A percentile compares a stretch with the other conserved stretches of the same genome.
Conservation (phyloP, 2,888 invertebrate genomes). For the Acanthosepion lycidas region DNA sequence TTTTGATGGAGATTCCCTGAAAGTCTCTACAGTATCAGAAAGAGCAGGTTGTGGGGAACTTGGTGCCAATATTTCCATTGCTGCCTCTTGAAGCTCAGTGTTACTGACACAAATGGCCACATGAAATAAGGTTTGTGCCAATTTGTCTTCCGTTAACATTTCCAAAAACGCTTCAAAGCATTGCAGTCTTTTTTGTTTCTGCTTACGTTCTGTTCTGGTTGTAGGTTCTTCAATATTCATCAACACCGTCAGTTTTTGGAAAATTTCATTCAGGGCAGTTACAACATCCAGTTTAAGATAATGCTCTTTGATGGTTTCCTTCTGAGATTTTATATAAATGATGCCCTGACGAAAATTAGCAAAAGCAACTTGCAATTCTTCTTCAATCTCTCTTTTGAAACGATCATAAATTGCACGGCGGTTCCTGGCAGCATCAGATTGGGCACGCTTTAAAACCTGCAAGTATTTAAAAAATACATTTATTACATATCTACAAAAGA, state of each 20-base stretch:
- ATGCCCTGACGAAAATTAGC: slow-evolving; percentile 62
- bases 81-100: slow-evolving; percentile 61
- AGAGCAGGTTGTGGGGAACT: background rate
- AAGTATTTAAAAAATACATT: background rate
- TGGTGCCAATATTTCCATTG: slow-evolving; percentile 58
- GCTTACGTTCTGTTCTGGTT: slow-evolving; percentile 48
- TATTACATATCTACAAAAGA: too few relatives aligned
- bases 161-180: slow-evolving; percentile 56
- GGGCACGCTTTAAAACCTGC: slow-evolving; percentile 71
- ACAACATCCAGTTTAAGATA: slow-evolving; percentile 63
- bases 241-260: slow-evolving; percentile 58
- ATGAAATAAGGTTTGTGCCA: slow-evolving; percentile 62
- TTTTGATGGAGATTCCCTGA: slow-evolving; percentile 57
- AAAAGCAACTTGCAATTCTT: slow-evolving; percentile 61
- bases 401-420: slow-evolving; percentile 56
- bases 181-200: slow-evolving; percentile 48
- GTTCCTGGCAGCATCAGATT: slow-evolving; percentile 64
- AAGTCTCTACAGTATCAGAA: background rate
- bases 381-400: slow-evolving; percentile 57
- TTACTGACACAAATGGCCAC: slow-evolving; percentile 65
- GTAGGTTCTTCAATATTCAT: slow-evolving; percentile 50
- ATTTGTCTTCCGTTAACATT: slow-evolving; percentile 54
- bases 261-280: slow-evolving; percentile 62
- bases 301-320: slow-evolving; percentile 57
- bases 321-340: slow-evolving; percentile 55